These are phyloP conservation scores for Hestina assimilis DNA, from an alignment of 1,140 invertebrate species.

Conservation along the genomic window DNA sequence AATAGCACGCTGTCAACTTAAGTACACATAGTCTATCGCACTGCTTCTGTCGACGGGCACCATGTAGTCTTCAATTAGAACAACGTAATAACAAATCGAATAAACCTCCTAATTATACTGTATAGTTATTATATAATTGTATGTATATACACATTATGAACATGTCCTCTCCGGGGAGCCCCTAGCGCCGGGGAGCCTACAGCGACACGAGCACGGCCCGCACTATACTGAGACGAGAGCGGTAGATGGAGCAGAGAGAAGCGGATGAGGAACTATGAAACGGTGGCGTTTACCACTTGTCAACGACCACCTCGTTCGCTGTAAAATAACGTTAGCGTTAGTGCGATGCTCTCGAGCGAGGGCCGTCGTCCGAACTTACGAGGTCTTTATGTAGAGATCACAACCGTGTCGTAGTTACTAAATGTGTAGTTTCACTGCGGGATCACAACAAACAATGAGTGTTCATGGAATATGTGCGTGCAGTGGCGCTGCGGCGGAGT, in stretches of 20 bases:
- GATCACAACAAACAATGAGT: constrained; percentile 76
- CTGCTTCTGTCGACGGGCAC: constrained; percentile 76
- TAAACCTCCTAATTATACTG: constrained; percentile 76
- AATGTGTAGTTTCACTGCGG: constrained; percentile 74
- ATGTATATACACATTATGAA: constrained; percentile 77
- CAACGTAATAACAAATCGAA: constrained; percentile 76
- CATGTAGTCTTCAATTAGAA: constrained; percentile 77
- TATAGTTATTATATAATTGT: constrained; percentile 26
- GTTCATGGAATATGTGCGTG: constrained; percentile 78
- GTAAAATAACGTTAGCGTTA: constrained; percentile 79
- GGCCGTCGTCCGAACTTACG: constrained; percentile 67
- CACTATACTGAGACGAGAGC: constrained; percentile 64
- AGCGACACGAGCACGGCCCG: constrained; percentile 10
- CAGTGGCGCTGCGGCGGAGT: constrained; percentile 65
- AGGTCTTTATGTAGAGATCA: constrained; percentile 65
- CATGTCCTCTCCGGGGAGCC: constrained; percentile 65
- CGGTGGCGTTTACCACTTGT: constrained; percentile 79
- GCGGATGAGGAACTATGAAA: constrained; percentile 69
- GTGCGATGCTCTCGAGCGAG: constrained; percentile 57
- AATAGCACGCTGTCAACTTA: constrained; percentile 76
- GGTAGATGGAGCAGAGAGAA: constrained; percentile 61
- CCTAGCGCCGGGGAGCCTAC: constrained; percentile 9
- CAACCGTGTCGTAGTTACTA: constrained; percentile 74
- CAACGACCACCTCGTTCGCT: constrained; percentile 80
- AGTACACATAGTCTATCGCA: constrained; percentile 77